Conservation (phyloP, 2,888 invertebrate species). For the Chorisops tibialis region DNA sequence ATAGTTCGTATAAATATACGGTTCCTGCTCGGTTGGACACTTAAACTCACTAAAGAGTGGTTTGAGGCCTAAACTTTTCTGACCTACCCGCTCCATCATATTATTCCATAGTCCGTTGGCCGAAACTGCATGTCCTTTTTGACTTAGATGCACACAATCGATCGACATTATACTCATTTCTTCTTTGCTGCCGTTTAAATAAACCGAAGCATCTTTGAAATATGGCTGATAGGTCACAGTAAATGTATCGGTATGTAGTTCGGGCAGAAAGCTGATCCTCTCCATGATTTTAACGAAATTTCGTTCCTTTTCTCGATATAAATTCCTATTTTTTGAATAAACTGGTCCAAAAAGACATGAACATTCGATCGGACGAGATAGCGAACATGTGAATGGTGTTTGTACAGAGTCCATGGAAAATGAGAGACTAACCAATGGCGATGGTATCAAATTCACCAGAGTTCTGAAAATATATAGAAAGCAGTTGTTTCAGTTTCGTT, state of each 20-base stretch:
- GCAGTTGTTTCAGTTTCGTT: no score
- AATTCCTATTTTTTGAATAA: constrained; percentile 32
- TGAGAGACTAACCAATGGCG: constrained; percentile 35
- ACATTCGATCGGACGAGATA: constrained; percentile 34
- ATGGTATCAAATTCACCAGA: constrained; percentile 36
- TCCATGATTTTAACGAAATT: constrained; percentile 36
- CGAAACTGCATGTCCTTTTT: constrained; percentile 38
- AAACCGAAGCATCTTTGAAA: constrained; percentile 31
- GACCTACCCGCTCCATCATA: constrained; percentile 54
- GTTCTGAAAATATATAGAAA: constrained; percentile 36
- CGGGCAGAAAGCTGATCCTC: constrained; percentile 33
- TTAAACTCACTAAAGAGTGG: constrained; percentile 46
- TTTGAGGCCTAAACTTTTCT: constrained; percentile 48
- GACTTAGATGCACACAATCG: constrained; percentile 37
- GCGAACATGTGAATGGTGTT: constrained; percentile 33
- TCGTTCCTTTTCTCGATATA: constrained; percentile 33
- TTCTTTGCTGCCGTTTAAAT: constrained; percentile 21
- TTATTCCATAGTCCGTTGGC: constrained; percentile 57
- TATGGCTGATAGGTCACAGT: constrained; percentile 57
- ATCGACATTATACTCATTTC: constrained; percentile 35
- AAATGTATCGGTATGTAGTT: constrained; percentile 52
- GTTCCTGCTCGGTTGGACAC: constrained; percentile 53
- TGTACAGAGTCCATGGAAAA: constrained; percentile 35
- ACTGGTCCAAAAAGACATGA: constrained; percentile 36
- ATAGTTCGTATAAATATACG: constrained; percentile 51